Base-by-base conservation (phyloP, 2,888 invertebrate genomes). In the Drosophila siamana region DNA sequence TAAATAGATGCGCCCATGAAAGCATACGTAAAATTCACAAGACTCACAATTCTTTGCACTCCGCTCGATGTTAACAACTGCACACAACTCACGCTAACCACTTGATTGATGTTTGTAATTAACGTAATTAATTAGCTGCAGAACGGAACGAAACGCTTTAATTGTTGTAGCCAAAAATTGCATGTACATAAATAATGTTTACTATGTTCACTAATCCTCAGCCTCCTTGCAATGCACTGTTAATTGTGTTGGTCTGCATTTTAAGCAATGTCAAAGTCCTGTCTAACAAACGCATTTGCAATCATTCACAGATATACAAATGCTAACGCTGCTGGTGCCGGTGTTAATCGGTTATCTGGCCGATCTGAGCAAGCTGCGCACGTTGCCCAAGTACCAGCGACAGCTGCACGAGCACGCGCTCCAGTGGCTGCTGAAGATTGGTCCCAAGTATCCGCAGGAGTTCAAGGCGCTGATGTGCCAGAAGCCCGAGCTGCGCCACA, bases 391-490 rank as follows among this genome's bases (percentile, higher is more conserved):
- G 77, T 95, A 95, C 90, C 94, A 94, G 40, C 93, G 94, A 38
- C 94, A 94, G 51, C 93, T 98, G 41, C 98, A 99, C 92, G 98
- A 98, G 76, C 95, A 96, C 85, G 96, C 97, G 71, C 94, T 99
- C 78, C 95, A 97, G 78, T 96, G 97, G 95, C 94, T 99, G 15
- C 97, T 97, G 92, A 96, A 96, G 89, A 96, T 98, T 80, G 99
- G 98, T 0, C 98, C 98, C 0, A 96, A 96, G 90, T 97, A 98
- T 93, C 98, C 98, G 16, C 96, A 97, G 94, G 98, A 98, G 91
- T 98, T 99, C 92, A 97, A 98, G 90, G 94, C 95, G 11, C 94
- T 99, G 84, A 97, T 99, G 96, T 94, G 95, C 22, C 96, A 96
- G 85, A 96, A 96, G 0, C 93, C 95, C 0, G 96, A 97, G 61